phyloP scores from a whole-genome alignment of 2,888 invertebrate genomes.

The Eupelmus urozonus region DNA sequence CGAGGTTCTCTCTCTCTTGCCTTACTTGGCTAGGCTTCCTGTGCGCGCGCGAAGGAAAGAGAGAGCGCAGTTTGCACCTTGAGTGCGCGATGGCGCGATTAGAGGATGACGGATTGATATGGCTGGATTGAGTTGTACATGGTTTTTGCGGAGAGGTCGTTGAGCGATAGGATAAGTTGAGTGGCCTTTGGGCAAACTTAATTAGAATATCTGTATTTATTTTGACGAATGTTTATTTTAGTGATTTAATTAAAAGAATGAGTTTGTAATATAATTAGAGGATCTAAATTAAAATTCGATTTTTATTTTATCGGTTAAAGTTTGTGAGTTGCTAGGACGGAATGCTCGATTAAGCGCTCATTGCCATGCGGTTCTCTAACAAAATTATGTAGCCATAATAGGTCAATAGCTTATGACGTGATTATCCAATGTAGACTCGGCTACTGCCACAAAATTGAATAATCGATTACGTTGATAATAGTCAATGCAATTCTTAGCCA shows the following conservation, averaged over 20 bases:
- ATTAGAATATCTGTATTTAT: too few species aligned
- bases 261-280: too few species aligned
- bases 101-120: neutral
- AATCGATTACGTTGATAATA: conserved; percentile 28
- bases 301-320: neutral
- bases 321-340: neutral
- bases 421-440: conserved; percentile 22
- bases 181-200: too few species aligned
- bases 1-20: neutral
- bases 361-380: neutral
- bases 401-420: conserved; percentile 17
- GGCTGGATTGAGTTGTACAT: neutral
- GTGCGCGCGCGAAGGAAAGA: neutral
- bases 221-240: too few species aligned
- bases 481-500: conserved; percentile 21
- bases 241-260: too few species aligned
- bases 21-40: conserved; percentile 18
- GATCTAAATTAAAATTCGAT: neutral
- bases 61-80: neutral
- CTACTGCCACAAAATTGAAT: conserved; percentile 19
- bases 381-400: conserved; percentile 9
- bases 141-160: neutral
- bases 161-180: too few species aligned
- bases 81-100: neutral
- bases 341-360: neutral